These are phyloP conservation scores for Halocynthia roretzi DNA, from an alignment of 23 tunicate genomes.

Conservation along the genomic window DNA sequence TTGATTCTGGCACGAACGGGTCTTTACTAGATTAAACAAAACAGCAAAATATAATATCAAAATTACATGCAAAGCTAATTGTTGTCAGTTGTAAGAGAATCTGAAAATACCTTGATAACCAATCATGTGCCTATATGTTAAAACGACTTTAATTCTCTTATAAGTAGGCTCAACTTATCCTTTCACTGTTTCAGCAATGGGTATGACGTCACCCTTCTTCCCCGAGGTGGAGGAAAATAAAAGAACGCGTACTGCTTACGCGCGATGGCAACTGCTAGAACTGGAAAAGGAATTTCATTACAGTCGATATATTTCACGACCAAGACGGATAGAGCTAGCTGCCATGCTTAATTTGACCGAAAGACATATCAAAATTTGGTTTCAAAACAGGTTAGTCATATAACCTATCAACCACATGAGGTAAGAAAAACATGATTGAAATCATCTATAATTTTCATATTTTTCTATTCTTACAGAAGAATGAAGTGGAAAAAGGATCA, in stretches of 20 bases:
- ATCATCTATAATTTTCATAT: neutral
- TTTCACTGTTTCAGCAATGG: constrained; percentile 48
- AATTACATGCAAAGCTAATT: no score
- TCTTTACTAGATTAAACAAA: no score
- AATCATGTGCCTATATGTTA: no score
- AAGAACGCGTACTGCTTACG: constrained; percentile 87
- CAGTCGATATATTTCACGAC: constrained; percentile 85
- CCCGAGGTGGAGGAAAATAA: constrained; percentile 89
- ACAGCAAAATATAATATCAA: no score
- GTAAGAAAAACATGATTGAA: neutral
- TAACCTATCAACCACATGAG: neutral
- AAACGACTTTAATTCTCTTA: no score
- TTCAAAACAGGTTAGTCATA: constrained; percentile 76
- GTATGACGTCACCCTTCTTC: constrained; percentile 71
- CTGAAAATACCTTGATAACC: no score
- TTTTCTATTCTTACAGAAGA: constrained; percentile 33
- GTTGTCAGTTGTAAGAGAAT: no score
- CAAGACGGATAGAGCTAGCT: constrained; percentile 89
- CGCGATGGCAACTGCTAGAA: constrained; percentile 84
- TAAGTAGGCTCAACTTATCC: no score
- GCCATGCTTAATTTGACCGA: constrained; percentile 86
- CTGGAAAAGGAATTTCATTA: constrained; percentile 92
- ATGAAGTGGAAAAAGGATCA: constrained; percentile 94
- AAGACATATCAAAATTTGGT: constrained; percentile 94
- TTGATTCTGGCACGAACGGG: no score